Conservation (phyloP, 2,888 invertebrate species). For the Ormyrus pomaceus region DNA sequence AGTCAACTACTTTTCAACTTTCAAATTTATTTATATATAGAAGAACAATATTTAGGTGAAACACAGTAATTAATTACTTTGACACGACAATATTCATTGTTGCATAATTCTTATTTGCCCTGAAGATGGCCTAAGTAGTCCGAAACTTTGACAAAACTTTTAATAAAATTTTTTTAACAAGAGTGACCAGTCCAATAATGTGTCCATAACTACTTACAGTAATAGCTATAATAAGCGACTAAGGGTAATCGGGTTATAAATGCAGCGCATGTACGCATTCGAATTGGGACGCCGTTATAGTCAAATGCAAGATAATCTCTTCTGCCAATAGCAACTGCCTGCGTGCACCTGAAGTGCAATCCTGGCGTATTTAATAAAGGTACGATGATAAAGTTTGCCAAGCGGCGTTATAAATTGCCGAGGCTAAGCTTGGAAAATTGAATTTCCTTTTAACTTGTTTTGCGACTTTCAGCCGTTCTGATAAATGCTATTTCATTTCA, state of each 20-base stretch:
- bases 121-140: too few relatives aligned
- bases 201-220: not conserved
- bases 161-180: too few relatives aligned
- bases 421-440: not conserved
- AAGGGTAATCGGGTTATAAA: conserved; percentile 4
- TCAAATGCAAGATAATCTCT: not conserved
- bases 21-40: too few relatives aligned
- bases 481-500: conserved; percentile 6
- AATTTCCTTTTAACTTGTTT: conserved; percentile 19
- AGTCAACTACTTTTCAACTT: too few relatives aligned
- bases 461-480: not conserved
- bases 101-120: too few relatives aligned
- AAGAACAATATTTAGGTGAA: too few relatives aligned
- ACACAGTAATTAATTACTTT: too few relatives aligned
- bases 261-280: not conserved
- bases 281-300: not conserved
- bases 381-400: conserved; percentile 26
- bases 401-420: conserved; percentile 1
- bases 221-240: not conserved
- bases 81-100: too few relatives aligned
- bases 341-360: conserved; percentile 12
- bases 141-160: too few relatives aligned
- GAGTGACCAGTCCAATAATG: not conserved
- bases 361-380: conserved; percentile 23
- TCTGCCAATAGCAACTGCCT: not conserved